Evolutionary conservation across 2,113 vertebrate genomes (phyloP).

Genomic region (Uria aalge): DNA sequence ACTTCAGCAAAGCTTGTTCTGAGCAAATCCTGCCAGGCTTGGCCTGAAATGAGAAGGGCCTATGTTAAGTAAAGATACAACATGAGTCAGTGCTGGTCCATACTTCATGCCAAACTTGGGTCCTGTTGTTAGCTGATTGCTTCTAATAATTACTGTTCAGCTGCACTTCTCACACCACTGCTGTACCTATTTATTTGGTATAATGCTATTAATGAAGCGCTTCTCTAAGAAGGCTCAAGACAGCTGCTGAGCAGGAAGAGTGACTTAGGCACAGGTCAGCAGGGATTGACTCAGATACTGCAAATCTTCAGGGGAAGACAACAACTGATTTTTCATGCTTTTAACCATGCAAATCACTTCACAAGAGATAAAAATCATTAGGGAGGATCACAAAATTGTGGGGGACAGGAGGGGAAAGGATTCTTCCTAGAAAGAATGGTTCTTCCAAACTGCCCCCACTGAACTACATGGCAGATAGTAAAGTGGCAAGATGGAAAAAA

Average conservation of each 20-base stretch:
- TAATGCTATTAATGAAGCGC: not conserved
- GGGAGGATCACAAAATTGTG: not conserved
- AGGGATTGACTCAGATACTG: not conserved
- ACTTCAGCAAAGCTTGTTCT: not conserved
- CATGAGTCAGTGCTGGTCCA: not conserved
- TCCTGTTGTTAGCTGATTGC: not conserved
- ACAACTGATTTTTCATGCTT: not conserved
- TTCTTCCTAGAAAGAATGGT: not conserved
- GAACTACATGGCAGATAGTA: not conserved
- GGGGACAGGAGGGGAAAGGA: not conserved
- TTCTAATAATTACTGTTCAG: slow-evolving; percentile 5
- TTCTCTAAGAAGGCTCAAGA: not conserved
- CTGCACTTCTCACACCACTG: not conserved
- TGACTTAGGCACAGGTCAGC: slow-evolving; percentile 28
- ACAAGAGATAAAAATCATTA: not conserved
- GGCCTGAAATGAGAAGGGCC: not conserved
- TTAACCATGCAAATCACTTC: not conserved
- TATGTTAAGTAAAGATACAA: not conserved
- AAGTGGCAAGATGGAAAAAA: not conserved
- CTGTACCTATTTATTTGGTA: not conserved
- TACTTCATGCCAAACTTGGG: not conserved
- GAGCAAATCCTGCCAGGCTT: not conserved
- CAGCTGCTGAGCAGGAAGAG: slow-evolving; percentile 21
- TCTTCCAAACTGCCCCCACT: not conserved
- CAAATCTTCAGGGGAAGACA: not conserved